phyloP scores from a whole-genome alignment of 2,113 vertebrate species.

The Recurvirostra avosetta region DNA sequence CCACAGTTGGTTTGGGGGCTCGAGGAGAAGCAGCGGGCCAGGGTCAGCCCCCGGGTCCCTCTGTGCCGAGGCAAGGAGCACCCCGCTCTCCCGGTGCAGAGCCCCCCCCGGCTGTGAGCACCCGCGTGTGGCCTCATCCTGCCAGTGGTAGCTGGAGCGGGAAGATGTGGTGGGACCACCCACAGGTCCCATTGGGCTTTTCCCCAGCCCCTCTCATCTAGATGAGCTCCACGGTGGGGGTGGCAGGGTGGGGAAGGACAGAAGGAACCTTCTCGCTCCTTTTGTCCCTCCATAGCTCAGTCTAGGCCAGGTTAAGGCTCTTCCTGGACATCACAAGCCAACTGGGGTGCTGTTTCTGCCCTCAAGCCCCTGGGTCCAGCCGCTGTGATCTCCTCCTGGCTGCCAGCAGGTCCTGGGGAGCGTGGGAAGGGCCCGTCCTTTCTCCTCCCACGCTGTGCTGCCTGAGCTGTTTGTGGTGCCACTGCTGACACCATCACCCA shows the following conservation, averaged over 20 bases:
- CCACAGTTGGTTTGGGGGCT: neutral
- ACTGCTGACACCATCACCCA: neutral
- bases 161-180: neutral
- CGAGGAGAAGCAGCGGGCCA: neutral
- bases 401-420: neutral
- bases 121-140: neutral
- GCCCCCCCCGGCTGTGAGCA: neutral
- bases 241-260: neutral
- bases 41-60: neutral
- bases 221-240: fast-evolving
- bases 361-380: neutral
- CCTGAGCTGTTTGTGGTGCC: neutral
- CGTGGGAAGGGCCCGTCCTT: neutral
- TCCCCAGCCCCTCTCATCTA: neutral
- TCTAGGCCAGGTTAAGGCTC: neutral
- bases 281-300: neutral
- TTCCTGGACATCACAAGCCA: neutral
- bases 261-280: neutral
- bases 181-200: neutral
- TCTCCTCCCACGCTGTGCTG: neutral
- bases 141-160: neutral
- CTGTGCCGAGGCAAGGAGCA: neutral
- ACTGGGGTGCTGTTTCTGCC: neutral
- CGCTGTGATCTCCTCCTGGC: fast-evolving
- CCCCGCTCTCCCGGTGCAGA: neutral